Evolutionary conservation across 1,140 invertebrate species (phyloP).

Genomic region (Aporrectodea caliginosa): DNA sequence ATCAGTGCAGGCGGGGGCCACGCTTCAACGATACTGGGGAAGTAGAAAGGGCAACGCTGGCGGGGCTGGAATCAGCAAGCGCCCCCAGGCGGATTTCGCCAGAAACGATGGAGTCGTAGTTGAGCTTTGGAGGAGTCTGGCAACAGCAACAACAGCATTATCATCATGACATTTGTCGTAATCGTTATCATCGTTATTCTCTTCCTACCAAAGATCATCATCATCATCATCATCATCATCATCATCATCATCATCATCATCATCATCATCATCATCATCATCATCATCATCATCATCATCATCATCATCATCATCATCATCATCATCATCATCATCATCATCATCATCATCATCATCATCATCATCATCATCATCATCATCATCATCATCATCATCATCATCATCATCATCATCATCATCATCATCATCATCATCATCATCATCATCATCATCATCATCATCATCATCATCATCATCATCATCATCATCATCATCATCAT

Average conservation of each 20-base stretch:
- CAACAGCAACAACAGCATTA: too few species aligned
- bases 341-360: slow-evolving; percentile 2
- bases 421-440: slow-evolving; percentile 1
- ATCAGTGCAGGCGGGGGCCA: too few species aligned
- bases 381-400: slow-evolving; percentile 1
- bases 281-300: slow-evolving; percentile 2
- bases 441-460: slow-evolving; percentile 2
- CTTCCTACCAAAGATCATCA: too few species aligned
- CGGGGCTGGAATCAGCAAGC: too few species aligned
- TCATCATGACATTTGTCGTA: too few species aligned
- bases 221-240: slow-evolving; percentile 2
- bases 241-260: slow-evolving; percentile 3
- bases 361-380: slow-evolving; percentile 3
- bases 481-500: background rate
- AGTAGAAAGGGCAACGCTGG: too few species aligned
- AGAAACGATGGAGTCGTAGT: too few species aligned
- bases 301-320: slow-evolving; percentile 3
- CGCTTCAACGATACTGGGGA: too few species aligned
- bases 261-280: slow-evolving; percentile 2
- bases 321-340: slow-evolving; percentile 2
- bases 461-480: slow-evolving; percentile 2
- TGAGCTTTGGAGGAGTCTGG: too few species aligned
- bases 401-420: slow-evolving; percentile 2
- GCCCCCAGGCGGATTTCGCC: too few species aligned
- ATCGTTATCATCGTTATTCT: background rate